phyloP scores from a whole-genome alignment of 2,888 invertebrate species.

The Tubulanus polymorphus region DNA sequence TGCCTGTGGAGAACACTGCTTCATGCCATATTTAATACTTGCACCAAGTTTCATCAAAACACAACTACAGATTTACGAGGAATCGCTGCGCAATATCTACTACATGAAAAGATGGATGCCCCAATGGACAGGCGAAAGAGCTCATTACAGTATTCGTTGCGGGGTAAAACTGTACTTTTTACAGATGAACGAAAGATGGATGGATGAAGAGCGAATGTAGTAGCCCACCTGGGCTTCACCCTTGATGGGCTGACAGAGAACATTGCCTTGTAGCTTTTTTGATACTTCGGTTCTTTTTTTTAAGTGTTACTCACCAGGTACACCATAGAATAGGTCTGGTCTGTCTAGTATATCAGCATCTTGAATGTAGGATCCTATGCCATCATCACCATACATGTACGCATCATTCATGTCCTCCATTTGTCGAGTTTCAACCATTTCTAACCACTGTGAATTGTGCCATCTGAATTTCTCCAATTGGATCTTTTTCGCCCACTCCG shows the following conservation, averaged over 20 bases:
- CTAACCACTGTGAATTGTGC: slow-evolving; percentile 97
- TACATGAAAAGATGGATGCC: no score
- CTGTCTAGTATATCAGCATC: slow-evolving; percentile 50
- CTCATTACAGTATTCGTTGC: neutral
- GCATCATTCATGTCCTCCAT: slow-evolving; percentile 42
- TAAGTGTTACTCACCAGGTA: slow-evolving; percentile 22
- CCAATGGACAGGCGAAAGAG: neutral
- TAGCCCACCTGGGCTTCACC: no score
- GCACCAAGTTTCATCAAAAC: no score
- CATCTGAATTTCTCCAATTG: slow-evolving; percentile 94
- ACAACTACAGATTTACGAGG: no score
- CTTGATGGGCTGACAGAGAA: no score
- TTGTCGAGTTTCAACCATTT: slow-evolving; percentile 75
- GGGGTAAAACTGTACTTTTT: neutral
- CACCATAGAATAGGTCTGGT: slow-evolving; percentile 48
- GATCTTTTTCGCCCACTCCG: slow-evolving; percentile 89
- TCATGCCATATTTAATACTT: no score
- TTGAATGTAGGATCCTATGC: slow-evolving; percentile 46
- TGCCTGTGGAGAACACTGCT: no score
- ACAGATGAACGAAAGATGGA: no score
- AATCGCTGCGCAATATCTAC: no score
- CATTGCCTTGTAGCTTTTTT: no score
- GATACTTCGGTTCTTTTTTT: no score
- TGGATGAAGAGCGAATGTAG: no score
- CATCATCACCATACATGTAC: slow-evolving; percentile 45